A percentile compares a stretch with the other conserved stretches of the same genome.
These are phyloP conservation scores for Steinernema khuongi DNA, from an alignment of 1,140 invertebrate species.

Conservation along the genomic window DNA sequence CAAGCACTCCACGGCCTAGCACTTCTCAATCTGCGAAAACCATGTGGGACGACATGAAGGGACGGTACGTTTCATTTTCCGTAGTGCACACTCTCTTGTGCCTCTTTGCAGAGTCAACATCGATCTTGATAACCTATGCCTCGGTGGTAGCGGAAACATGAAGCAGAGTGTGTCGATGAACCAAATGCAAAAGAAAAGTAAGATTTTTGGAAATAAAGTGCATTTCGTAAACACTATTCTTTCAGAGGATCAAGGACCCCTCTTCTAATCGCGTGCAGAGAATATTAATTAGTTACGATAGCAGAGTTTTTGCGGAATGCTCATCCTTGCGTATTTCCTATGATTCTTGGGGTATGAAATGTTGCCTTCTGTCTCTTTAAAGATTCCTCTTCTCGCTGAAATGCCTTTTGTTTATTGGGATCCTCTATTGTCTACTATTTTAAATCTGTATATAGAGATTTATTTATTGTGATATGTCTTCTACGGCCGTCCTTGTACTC, in stretches of 20 bases:
- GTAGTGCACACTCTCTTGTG: not conserved
- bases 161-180: conserved; percentile 4
- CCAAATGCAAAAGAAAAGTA: not conserved
- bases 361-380: conserved; percentile 7
- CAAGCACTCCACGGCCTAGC: not conserved
- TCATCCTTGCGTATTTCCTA: not conserved
- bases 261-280: not conserved
- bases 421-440: too few species aligned
- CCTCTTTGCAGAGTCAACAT: not conserved
- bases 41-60: conserved; percentile 11
- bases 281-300: not conserved
- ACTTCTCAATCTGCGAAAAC: not conserved
- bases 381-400: not conserved
- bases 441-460: too few species aligned
- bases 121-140: not conserved
- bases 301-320: not conserved
- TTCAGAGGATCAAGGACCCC: not conserved
- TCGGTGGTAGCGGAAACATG: not conserved
- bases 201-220: not conserved
- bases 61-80: not conserved
- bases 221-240: not conserved
- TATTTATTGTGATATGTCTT: too few species aligned
- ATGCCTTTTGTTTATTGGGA: not conserved
- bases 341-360: not conserved
- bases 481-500: too few species aligned